These are phyloP conservation scores for Spisula subtruncata DNA, from an alignment of 2,888 invertebrate genomes.

Conservation along the genomic window DNA sequence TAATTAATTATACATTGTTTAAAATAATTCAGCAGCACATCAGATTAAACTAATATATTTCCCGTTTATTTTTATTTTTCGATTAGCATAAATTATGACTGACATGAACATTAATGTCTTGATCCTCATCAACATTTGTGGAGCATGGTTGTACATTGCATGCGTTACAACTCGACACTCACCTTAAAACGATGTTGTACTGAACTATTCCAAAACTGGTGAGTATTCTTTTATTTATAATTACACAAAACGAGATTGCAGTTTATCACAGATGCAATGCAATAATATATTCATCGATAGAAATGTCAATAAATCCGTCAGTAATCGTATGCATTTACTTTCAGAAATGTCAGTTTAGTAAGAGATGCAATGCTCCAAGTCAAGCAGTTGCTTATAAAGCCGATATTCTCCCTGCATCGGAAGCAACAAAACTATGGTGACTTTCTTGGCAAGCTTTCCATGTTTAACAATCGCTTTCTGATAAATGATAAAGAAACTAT, in stretches of 20 bases:
- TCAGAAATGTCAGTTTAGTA: not conserved
- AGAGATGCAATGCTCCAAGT: not conserved
- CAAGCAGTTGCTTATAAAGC: not conserved
- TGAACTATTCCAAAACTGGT: not conserved
- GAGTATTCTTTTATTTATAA: not conserved
- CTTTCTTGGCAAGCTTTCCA: not conserved
- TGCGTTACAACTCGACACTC: too few relatives aligned
- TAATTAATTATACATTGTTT: too few relatives aligned
- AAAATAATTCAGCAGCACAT: too few relatives aligned
- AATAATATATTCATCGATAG: not conserved
- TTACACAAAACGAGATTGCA: not conserved
- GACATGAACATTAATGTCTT: too few relatives aligned
- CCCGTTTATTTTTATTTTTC: too few relatives aligned
- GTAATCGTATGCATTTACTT: not conserved
- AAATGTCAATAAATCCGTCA: not conserved
- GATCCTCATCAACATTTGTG: too few relatives aligned
- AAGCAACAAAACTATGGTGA: not conserved
- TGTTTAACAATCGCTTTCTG: not conserved
- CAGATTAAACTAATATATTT: too few relatives aligned
- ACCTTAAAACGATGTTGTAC: not conserved
- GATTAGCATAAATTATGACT: too few relatives aligned
- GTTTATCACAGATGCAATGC: not conserved
- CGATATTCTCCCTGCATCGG: not conserved
- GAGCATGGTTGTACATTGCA: too few relatives aligned
- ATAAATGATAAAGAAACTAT: constrained; percentile 17